A percentile compares a stretch with the other conserved stretches of the same genome.
phyloP scores from a whole-genome alignment of 2,797 vertebrate species.

The Halcyon leucocephala region DNA sequence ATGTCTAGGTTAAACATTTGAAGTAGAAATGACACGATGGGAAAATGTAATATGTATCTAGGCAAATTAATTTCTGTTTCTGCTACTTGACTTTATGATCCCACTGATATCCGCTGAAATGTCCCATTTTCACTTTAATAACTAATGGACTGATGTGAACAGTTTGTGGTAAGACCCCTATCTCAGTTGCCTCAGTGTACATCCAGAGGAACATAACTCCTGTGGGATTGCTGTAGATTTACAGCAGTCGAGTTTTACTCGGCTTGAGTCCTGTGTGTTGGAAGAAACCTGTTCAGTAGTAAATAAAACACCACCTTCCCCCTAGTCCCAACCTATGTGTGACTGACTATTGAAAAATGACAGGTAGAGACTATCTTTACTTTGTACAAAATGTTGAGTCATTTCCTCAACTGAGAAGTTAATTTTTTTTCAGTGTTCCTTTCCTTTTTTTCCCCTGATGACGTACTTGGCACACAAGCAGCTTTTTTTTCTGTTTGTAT shows the following conservation, averaged over 20 bases:
- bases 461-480: background rate
- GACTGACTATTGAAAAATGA: background rate
- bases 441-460: background rate
- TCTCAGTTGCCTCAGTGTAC: background rate
- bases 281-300: background rate
- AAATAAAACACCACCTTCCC: background rate
- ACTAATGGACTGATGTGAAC: background rate
- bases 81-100: background rate
- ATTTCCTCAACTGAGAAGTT: constrained; percentile 10
- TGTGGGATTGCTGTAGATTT: background rate
- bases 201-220: background rate
- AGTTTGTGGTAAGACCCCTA: background rate
- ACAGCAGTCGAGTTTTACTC: background rate
- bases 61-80: background rate
- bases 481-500: background rate
- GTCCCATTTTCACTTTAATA: background rate
- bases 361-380: background rate
- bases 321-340: background rate
- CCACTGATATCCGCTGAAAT: background rate
- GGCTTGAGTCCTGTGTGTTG: background rate
- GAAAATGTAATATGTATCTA: background rate
- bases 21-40: background rate
- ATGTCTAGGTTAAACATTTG: background rate
- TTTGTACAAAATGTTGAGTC: background rate
- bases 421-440: background rate